Evolutionary conservation across 2,797 vertebrate species (phyloP), one percentile per base, ranked within the genome.

Genomic region (Knipowitschia caucasica): DNA sequence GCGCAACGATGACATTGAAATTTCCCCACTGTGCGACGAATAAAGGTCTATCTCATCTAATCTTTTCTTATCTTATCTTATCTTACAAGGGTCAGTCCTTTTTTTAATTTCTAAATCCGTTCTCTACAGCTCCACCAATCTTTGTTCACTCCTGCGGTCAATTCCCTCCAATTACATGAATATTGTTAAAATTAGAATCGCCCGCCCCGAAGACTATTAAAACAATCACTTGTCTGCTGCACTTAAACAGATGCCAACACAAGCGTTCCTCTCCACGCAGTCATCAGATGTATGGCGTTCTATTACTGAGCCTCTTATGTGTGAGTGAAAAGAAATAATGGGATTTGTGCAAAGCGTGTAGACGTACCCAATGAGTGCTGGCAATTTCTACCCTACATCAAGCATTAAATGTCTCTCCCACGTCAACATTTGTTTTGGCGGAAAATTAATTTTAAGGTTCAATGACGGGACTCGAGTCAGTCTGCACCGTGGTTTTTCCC

Each of bases 241-340:
- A 58, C 56, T 66, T 70, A 68, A 66, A 69, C 59, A 69, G 50
- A 64, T 23, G 31, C 59, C 63, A 61, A 60, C 38, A 60, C 36
- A 47, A 45, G 10, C 38, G 57, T 53, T 81, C 72, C 76, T 83
- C 65, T 69, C 73, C 53, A 39, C 40, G 53, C 24, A 50, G 35
- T 66, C 60, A 76, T 73, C 57, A 54, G 57, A 74, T 50, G 47
- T 44, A 65, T 44, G 24, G 52, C 59, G 46, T 67, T 45, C 72
- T 81, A 75, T 82, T 80, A 73, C 73, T 29, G 9, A 42, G 56
- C 42, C 71, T 73, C 67, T 73, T 65, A 69, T 71, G 56, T 51
- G 50, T 53, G 26, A 61, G 38, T 63, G 45, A 68, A 80, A 67
- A 68, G 50, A 74, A 77, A 77, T 73, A 75, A 71, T 62, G 44